Conservation (phyloP, 2,888 invertebrate species). For the Limnephilus auricula region DNA sequence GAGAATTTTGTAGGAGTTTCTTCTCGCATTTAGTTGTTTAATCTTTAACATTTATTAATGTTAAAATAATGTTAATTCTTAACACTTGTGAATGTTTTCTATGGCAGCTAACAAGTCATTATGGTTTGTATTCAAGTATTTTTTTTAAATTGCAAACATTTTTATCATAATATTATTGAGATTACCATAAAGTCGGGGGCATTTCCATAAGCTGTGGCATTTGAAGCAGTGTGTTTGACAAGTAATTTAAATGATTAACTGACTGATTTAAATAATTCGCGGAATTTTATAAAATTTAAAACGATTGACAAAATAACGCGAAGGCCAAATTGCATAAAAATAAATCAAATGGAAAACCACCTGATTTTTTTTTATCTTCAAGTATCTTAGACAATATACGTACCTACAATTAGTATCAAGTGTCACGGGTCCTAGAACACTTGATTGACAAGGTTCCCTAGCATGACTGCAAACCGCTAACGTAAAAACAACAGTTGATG, state of each 20-base stretch:
- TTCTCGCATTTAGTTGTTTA: no score
- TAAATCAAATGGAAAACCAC: background rate
- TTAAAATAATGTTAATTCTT: background rate
- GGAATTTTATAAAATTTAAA: background rate
- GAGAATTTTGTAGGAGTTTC: no score
- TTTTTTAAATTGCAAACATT: background rate
- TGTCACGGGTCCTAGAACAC: no score
- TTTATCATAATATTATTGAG: background rate
- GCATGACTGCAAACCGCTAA: no score
- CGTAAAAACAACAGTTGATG: no score
- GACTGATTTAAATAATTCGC: constrained; percentile 6
- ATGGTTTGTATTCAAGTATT: background rate
- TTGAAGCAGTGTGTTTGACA: background rate
- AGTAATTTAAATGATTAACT: background rate
- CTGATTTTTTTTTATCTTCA: no score
- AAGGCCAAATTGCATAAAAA: background rate
- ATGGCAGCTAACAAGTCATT: background rate
- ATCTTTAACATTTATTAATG: no score
- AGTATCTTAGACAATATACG: no score
- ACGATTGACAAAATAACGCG: background rate
- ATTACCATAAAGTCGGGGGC: background rate
- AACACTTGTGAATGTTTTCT: background rate
- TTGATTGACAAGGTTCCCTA: no score
- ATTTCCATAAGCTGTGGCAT: background rate
- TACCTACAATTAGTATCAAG: no score